Conservation (phyloP, 2,888 invertebrate genomes). For the Margaritifera margaritifera region DNA sequence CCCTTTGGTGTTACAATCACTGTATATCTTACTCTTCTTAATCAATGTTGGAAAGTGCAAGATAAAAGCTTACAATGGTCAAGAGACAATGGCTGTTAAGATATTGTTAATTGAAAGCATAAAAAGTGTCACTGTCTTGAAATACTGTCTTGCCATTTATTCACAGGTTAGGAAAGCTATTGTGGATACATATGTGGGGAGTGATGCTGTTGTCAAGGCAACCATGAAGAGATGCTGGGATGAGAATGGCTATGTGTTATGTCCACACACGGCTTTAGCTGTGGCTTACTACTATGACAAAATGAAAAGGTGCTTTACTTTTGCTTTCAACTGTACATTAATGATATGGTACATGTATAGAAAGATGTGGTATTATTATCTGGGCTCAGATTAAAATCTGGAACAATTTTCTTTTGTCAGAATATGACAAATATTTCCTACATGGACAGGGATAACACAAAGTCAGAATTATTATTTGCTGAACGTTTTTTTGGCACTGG, state of each 20-base stretch:
- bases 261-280: conserved; percentile 74
- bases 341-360: neutral
- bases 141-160: neutral
- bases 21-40: no score
- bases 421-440: no score
- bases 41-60: no score
- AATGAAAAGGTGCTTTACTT: conserved; percentile 9
- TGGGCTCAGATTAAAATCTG: no score
- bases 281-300: conserved; percentile 62
- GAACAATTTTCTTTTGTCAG: no score
- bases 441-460: no score
- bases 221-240: conserved; percentile 70
- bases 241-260: conserved; percentile 70
- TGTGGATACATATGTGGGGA: conserved; percentile 52
- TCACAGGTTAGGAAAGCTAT: conserved; percentile 47
- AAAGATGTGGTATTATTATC: no score
- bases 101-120: neutral
- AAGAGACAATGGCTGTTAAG: no score
- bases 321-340: neutral
- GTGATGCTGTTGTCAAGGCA: conserved; percentile 63
- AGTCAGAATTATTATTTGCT: no score
- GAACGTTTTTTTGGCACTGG: no score
- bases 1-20: no score
- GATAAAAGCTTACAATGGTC: no score
- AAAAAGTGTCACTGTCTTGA: neutral